Evolutionary conservation across 2,113 vertebrate species (phyloP), one percentile per base, ranked within the genome.

Genomic region (Xerus inauris): DNA sequence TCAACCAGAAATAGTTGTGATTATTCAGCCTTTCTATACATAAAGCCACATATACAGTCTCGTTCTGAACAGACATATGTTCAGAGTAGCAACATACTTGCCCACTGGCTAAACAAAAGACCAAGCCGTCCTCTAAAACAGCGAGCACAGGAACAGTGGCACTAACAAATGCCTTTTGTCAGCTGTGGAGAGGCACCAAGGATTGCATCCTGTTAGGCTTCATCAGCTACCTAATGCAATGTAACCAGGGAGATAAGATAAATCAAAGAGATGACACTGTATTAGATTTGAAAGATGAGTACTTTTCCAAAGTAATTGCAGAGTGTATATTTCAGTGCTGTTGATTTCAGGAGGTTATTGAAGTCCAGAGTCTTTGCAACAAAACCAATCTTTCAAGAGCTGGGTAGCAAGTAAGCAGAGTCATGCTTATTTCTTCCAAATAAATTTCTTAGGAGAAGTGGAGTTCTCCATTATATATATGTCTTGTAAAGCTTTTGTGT

Each of bases 161-260:
- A 57, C 38, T 89, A 94, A 96, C 97, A 96, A 79, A 95, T 96
- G 95, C 16, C n/a, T 97, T 35, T 83, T 92, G 79, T 96, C 89
- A 83, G 77, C 49, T 0, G 1, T 91, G 87, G 81, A 9, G 64
- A 49, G 69, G 82, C 87, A 89, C 87, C 54, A 11, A 0, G 4
- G 97, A 94, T 97, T 91, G 84, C 64, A n/a, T 97, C 32, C 12
- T 69, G 95, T 95, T 96, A 96, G 88, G 97, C 97, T 97, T 98
- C 94, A 40, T 98, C 93, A 97, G 95, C 96, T 98, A 73, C 97
- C 96, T 98, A 98, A 98, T 97, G 95, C 97, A 89, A 87, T 92
- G 97, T 93, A 97, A 92, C 96, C 59, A 51, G 51, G 95, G 91
- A 96, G 97, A 96, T 94, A 96, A 97, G 98, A 97, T 97, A 94